phyloP scores from a whole-genome alignment of 2,797 vertebrate genomes.

The Phalanger gymnotis region DNA sequence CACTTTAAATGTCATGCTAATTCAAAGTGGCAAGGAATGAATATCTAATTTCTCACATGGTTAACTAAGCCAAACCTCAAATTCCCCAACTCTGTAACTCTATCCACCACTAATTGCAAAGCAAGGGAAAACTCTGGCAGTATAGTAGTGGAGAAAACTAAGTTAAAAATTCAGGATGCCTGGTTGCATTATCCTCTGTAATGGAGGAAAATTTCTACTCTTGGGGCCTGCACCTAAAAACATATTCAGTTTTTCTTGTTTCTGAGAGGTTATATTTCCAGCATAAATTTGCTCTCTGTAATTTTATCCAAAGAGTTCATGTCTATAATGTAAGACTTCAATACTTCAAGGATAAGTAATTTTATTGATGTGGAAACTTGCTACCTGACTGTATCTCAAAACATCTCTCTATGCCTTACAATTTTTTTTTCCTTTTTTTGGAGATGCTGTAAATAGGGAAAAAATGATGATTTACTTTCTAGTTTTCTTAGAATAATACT shows the following conservation, averaged over 20 bases:
- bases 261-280: conserved; percentile 10
- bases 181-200: not conserved
- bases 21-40: not conserved
- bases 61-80: conserved; percentile 20
- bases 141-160: not conserved
- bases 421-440: too few species aligned
- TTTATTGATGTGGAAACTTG: too few species aligned
- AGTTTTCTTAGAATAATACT: too few species aligned
- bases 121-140: not conserved
- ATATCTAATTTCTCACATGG: conserved; percentile 46
- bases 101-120: conserved; percentile 31
- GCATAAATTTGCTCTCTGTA: not conserved
- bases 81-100: conserved; percentile 4
- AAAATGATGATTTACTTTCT: too few species aligned
- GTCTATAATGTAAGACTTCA: not conserved
- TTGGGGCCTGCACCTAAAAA: not conserved
- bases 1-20: conserved; percentile 40
- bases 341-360: too few species aligned
- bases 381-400: too few species aligned
- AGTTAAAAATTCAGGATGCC: conserved; percentile 20
- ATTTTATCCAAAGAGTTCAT: not conserved
- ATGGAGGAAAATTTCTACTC: not conserved
- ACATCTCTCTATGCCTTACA: too few species aligned
- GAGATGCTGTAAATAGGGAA: too few species aligned
- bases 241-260: conserved; percentile 17